Conservation (phyloP, 2,888 invertebrate species). For the Deroplatys truncata region DNA sequence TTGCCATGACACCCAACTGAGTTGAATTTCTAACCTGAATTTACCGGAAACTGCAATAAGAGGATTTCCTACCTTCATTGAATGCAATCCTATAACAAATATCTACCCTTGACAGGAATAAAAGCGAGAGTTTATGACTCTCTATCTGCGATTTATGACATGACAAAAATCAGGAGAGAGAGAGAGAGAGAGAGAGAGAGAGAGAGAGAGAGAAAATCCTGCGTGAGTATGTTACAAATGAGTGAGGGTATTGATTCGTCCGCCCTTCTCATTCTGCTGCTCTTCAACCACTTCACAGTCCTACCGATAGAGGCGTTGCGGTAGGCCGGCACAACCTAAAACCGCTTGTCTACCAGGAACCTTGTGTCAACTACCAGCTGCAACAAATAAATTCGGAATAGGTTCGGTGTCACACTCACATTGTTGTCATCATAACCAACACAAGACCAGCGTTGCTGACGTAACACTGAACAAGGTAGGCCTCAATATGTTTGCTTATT, state of each 20-base stretch:
- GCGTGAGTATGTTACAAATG: neutral
- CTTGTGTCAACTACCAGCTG: neutral
- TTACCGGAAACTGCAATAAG: neutral
- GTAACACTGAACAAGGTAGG: no score
- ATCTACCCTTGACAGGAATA: neutral
- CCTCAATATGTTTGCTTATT: no score
- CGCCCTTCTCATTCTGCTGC: neutral
- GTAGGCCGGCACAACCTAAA: neutral
- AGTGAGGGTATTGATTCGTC: neutral
- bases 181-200: no score
- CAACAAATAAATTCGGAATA: neutral
- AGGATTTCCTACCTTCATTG: neutral
- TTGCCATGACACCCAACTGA: neutral
- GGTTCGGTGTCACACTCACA: neutral
- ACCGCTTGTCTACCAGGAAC: neutral
- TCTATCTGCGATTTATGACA: neutral
- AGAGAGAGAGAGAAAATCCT: no score
- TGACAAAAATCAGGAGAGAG: no score
- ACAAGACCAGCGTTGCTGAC: no score
- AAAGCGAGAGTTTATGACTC: neutral
- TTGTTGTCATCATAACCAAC: neutral
- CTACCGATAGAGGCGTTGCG: constrained; percentile 8
- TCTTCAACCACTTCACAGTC: neutral
- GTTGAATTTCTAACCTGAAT: neutral
- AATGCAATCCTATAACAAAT: neutral